These are phyloP conservation scores for Spilosoma lubricipeda DNA, from an alignment of 2,888 invertebrate species.

Conservation along the genomic window DNA sequence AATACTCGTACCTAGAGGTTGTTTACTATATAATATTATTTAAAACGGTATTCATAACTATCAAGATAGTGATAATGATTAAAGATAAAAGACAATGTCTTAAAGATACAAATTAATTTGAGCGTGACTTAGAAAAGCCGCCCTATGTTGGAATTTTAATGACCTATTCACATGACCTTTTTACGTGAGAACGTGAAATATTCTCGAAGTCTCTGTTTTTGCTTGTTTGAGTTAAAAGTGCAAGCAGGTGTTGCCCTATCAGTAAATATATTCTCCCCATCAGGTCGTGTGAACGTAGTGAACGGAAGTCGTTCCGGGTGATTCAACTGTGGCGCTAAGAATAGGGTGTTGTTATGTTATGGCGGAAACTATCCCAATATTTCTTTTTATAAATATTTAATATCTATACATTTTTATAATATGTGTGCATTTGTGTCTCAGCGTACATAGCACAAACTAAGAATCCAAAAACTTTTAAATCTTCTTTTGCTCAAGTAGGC, in stretches of 20 bases:
- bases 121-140: neutral
- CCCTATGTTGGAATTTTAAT: neutral
- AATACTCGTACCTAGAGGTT: too few relatives aligned
- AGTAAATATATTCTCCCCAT: conserved; percentile 16
- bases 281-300: conserved; percentile 30
- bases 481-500: too few relatives aligned
- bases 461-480: too few relatives aligned
- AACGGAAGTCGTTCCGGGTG: conserved; percentile 55
- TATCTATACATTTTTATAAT: too few relatives aligned
- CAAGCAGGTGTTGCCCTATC: conserved; percentile 34
- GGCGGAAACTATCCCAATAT: neutral
- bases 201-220: conserved; percentile 31
- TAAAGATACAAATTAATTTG: neutral
- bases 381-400: too few relatives aligned
- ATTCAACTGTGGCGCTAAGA: conserved; percentile 11
- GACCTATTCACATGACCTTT: conserved; percentile 13
- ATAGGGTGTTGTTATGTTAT: conserved; percentile 25
- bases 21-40: neutral
- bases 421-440: neutral
- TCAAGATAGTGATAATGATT: neutral
- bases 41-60: neutral
- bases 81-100: neutral
- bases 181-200: conserved; percentile 31
- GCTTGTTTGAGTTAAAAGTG: conserved; percentile 35
- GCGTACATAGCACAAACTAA: too few relatives aligned